phyloP scores from a whole-genome alignment of 2,888 invertebrate species.

The Brachypalpus laphriformis region DNA sequence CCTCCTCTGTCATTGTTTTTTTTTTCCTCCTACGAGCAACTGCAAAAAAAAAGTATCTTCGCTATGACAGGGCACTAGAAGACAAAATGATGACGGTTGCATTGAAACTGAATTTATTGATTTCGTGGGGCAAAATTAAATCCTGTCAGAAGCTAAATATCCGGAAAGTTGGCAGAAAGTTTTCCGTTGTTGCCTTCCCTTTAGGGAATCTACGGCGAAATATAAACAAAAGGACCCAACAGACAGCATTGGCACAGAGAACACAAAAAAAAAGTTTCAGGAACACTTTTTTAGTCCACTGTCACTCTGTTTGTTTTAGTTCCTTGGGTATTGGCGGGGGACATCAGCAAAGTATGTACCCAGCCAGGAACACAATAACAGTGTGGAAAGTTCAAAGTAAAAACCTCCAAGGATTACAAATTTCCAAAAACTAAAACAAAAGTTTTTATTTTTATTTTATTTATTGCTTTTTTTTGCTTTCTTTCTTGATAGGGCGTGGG shows the following conservation, averaged over 20 bases:
- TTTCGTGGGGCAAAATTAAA: conserved; percentile 73
- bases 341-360: conserved; percentile 5
- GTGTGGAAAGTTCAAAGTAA: conserved; percentile 58
- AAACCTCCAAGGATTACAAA: conserved; percentile 69
- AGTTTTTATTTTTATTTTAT: conserved; percentile 14
- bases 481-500: neutral
- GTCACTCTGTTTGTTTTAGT: conserved; percentile 53
- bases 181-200: conserved; percentile 53
- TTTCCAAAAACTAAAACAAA: conserved; percentile 46
- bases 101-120: conserved; percentile 73
- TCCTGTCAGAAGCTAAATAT: conserved; percentile 74
- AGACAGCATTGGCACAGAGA: conserved; percentile 35
- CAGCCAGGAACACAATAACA: conserved; percentile 46
- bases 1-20: conserved; percentile 36
- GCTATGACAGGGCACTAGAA: conserved; percentile 1
- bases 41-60: conserved; percentile 38
- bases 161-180: conserved; percentile 72
- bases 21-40: conserved; percentile 16
- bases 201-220: conserved; percentile 29
- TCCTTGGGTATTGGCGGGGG: conserved; percentile 27
- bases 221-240: conserved; percentile 61
- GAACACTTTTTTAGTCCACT: conserved; percentile 29
- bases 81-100: conserved; percentile 72
- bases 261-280: conserved; percentile 26
- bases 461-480: neutral